Evolutionary conservation across 2,888 invertebrate genomes (phyloP).

Genomic region (Drosophila hamatofila): DNA sequence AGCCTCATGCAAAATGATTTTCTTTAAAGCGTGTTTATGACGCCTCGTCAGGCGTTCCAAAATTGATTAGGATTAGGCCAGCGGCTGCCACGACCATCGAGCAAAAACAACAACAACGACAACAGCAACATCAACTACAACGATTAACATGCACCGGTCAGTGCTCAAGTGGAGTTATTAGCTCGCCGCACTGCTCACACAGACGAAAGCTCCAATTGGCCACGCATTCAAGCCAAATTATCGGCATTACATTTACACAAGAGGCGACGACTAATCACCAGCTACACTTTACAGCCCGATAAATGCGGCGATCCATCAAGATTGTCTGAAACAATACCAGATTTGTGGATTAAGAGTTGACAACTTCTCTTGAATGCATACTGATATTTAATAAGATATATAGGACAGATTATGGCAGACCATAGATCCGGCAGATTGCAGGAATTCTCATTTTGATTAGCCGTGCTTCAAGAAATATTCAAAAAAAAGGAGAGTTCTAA

Average conservation of each 20-base stretch:
- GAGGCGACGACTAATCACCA: constrained; percentile 60
- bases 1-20: constrained; percentile 62
- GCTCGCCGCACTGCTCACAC: constrained; percentile 32
- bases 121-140: constrained; percentile 7
- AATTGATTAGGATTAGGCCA: constrained; percentile 78
- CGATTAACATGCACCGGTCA: constrained; percentile 52
- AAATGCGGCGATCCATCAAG: constrained; percentile 70
- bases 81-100: constrained; percentile 39
- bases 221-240: constrained; percentile 75
- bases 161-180: constrained; percentile 53
- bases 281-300: constrained; percentile 40
- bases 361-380: not conserved
- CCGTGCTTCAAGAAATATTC: not conserved
- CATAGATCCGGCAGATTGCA: not conserved
- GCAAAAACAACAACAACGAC: constrained; percentile 16
- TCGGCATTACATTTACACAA: constrained; percentile 70
- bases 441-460: not conserved
- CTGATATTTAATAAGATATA: not conserved
- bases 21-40: constrained; percentile 76
- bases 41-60: constrained; percentile 78
- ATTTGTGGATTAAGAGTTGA: constrained; percentile 8
- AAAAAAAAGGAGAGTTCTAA: not conserved
- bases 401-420: not conserved
- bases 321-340: constrained; percentile 40
- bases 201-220: constrained; percentile 60